Base-by-base conservation (phyloP, 37 sponge, comb jelly and placozoan genomes). In the Aphrocallistes beatrix region DNA sequence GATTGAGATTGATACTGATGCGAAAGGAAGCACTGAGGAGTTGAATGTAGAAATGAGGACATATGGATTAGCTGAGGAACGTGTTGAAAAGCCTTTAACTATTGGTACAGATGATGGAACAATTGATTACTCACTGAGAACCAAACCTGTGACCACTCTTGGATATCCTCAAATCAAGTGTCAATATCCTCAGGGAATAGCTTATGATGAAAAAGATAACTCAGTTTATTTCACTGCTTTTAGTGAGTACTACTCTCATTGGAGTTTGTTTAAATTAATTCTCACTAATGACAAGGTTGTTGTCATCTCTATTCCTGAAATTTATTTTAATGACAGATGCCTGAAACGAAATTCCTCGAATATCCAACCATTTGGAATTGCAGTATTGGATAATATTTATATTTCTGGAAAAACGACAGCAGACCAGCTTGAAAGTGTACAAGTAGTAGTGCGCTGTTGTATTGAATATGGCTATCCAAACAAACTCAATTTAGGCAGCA, bases 121-220 rank as follows among this genome's bases (percentile, higher is more conserved):
- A 19, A 60, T 6, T 3, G 75, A 13, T 6, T 60, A 60, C 75
- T 21, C 25, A 19, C n/a, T 13, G n/a, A 60, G 75, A 28, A 8
- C 28, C 34, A 3, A 60, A 13, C 75, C 75, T 60, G 34, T 60
- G 3, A 13, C 34, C n/a, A 60, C 75, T 25, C 1, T 60, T 16
- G 45, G 45, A 42, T 16, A 6, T 25, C 34, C 75, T 3, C 17
- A 32, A 60, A 25, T 60, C 10, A 28, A 30, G 34, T 60, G 75
- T 60, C 75, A 60, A 13, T 60, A 60, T 60, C 75, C 75, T 3
- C 75, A 60, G 34, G 75, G 75, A 60, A 60, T 60, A 60, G 75
- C 75, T 60, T 60, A 60, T 60, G 75, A 60, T 13, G 8, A 13
- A 3, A 60, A 25, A 60, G 75, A 21, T 30, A 21, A 60, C n/a